Evolutionary conservation across 2,888 invertebrate species (phyloP).

Genomic region (Busseola fusca): DNA sequence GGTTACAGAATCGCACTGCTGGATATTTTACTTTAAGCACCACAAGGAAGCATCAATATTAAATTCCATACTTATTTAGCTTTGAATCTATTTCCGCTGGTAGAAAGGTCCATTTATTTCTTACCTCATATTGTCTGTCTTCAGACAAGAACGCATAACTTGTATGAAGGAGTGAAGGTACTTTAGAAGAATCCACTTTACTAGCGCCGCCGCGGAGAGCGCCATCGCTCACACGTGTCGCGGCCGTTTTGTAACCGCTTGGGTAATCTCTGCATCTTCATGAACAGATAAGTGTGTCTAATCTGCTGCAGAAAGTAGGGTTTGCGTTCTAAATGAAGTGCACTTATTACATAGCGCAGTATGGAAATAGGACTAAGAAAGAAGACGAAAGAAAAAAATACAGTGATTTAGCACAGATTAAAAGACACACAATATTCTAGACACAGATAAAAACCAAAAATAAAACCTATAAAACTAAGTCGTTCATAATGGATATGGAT

Average conservation of each 20-base stretch:
- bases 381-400: no score
- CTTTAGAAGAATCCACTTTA: constrained; percentile 21
- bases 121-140: background rate
- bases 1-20: no score
- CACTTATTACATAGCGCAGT: background rate
- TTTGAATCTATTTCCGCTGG: background rate
- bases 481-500: background rate
- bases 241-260: constrained; percentile 42
- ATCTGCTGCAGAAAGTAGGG: constrained; percentile 12
- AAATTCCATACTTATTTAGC: constrained; percentile 8
- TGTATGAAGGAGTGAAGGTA: constrained; percentile 14
- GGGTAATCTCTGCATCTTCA: constrained; percentile 50
- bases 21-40: background rate
- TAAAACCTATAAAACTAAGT: background rate
- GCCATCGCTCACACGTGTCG: constrained; percentile 48
- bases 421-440: no score
- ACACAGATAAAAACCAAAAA: no score
- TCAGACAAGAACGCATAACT: constrained; percentile 22
- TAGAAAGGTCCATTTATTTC: constrained; percentile 1
- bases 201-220: constrained; percentile 8
- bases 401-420: no score
- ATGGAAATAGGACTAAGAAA: background rate
- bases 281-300: constrained; percentile 29
- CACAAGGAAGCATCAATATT: background rate
- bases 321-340: constrained; percentile 12